Base-by-base conservation (phyloP, 2,888 invertebrate species). In the Sphaeridia pumilis region DNA sequence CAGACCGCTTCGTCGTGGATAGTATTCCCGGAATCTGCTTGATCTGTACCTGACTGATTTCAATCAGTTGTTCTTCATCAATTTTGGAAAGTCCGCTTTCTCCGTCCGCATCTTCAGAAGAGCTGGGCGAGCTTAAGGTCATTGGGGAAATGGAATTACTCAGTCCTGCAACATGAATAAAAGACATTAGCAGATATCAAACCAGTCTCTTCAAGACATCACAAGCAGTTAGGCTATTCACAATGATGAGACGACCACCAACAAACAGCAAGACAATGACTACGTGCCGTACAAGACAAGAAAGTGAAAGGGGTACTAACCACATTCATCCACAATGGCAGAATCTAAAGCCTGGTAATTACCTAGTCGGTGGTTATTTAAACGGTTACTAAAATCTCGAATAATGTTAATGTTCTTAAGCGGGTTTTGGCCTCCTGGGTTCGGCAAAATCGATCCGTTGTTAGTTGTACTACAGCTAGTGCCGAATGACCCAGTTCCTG, bases 311-410 rank as follows among this genome's bases (percentile, higher is more conserved):
- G 25, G 35, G 21, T 28, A 52, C 46, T 34, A 26, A 52, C 55
- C 51, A 49, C 56, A 56, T 26, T 56, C 52, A 21, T 56, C 56
- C 3, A 53, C 56, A 10, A 26, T 17, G 36, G 48, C 43, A 22
- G 52, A 49, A 45, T 52, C 56, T 17, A 56, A 22, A 24, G 48
- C 48, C 49, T 56, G 56, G 26, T 56, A 56, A 27, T 44, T 48
- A 28, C 46, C 46, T 12, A 46, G 34, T 4, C 46, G 28, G 24
- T 47, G 52, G 43, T 41, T 47, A 42, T 52, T 52, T 14, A 52
- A 47, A 27, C 52, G 46, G 27, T 52, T 52, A 35, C 52, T 52
- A 31, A 52, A 52, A 47, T 52, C 52, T 42, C 52, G 47, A 22
- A 52, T 52, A 12, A 52, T 52, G 35, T 52, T 52, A 26, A 52